Conservation (phyloP, 2,797 vertebrate genomes). For the Melanotaenia parkinsoni region DNA sequence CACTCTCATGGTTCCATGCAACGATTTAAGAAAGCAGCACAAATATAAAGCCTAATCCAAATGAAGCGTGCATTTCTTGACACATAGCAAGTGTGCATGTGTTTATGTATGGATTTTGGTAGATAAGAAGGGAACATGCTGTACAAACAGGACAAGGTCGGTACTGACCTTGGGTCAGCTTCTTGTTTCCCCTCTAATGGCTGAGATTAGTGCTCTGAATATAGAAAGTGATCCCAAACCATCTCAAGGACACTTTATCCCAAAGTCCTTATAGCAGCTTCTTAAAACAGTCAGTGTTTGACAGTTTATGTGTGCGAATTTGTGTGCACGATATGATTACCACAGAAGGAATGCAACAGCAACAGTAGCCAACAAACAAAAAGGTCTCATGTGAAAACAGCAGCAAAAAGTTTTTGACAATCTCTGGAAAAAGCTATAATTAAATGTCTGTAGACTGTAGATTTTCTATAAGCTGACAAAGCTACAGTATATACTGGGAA, state of each 20-base stretch:
- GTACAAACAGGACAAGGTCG: slow-evolving; percentile 71
- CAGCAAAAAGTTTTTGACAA: background rate
- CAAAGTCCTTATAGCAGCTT: slow-evolving; percentile 57
- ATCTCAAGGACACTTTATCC: slow-evolving; percentile 74
- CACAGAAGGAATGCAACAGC: background rate
- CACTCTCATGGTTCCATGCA: background rate
- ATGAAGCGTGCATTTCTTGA: slow-evolving; percentile 18
- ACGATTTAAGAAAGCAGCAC: slow-evolving; percentile 8
- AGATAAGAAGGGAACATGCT: slow-evolving; percentile 52
- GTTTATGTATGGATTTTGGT: slow-evolving; percentile 20
- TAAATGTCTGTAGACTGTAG: background rate
- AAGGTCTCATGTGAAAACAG: background rate
- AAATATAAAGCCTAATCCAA: slow-evolving; percentile 19
- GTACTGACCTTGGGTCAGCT: slow-evolving; percentile 67
- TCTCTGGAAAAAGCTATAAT: background rate
- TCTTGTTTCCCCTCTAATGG: slow-evolving; percentile 72
- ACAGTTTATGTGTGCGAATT: background rate
- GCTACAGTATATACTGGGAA: background rate
- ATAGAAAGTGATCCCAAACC: slow-evolving; percentile 68
- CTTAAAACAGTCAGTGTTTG: slow-evolving; percentile 16
- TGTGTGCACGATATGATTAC: background rate
- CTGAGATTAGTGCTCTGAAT: slow-evolving; percentile 78
- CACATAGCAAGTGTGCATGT: slow-evolving; percentile 20
- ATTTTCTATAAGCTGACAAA: background rate
- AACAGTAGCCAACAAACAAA: background rate